A percentile compares a stretch with the other conserved stretches of the same genome.
phyloP scores from a whole-genome alignment of 1,140 invertebrate species.

The Ridgeia piscesae region DNA sequence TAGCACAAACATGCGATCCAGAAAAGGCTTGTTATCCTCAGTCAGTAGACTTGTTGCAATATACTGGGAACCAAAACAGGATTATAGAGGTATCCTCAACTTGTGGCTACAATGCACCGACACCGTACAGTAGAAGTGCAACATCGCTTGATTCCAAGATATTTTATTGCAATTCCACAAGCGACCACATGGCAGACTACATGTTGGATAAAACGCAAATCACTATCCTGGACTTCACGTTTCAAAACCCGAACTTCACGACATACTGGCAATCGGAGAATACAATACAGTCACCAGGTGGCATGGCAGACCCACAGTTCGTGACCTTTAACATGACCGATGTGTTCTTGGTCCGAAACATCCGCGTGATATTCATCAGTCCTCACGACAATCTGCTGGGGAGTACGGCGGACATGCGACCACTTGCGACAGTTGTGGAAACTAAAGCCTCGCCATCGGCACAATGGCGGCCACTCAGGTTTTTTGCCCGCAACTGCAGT shows the following conservation, averaged over 20 bases:
- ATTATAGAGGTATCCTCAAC: background rate
- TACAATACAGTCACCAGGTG: background rate
- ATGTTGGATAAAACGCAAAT: constrained; percentile 5
- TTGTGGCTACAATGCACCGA: background rate
- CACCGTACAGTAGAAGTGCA: background rate
- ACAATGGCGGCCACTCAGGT: constrained; percentile 16
- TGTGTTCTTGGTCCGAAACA: constrained; percentile 13
- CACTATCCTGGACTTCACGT: background rate
- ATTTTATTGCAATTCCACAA: constrained; percentile 11
- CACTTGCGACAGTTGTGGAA: constrained; percentile 18
- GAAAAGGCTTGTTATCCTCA: constrained; percentile 5
- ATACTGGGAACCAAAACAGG: background rate
- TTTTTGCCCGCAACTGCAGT: background rate
- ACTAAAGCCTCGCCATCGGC: background rate
- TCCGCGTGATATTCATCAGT: constrained; percentile 17
- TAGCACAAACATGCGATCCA: background rate
- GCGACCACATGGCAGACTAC: background rate
- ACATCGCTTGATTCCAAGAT: constrained; percentile 9
- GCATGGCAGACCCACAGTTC: background rate
- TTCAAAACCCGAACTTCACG: background rate
- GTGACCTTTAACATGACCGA: constrained; percentile 9
- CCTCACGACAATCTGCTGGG: background rate
- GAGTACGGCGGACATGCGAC: constrained; percentile 14
- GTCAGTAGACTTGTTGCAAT: constrained; percentile 9
- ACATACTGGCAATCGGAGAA: constrained; percentile 29